Base-by-base conservation (phyloP, 2,797 vertebrate species). In the Poeciliopsis presidionis region DNA sequence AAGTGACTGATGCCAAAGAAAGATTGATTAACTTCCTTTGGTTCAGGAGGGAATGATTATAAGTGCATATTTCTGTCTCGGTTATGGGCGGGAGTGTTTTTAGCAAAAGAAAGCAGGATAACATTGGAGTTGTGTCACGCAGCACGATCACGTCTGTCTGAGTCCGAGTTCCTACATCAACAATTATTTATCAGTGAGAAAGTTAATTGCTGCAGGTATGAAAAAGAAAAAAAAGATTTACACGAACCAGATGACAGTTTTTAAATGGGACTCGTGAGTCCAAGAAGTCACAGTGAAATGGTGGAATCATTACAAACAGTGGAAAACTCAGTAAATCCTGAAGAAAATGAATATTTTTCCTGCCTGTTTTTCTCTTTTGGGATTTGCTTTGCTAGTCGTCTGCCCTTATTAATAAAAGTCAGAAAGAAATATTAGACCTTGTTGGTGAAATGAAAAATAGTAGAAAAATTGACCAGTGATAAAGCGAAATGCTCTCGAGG, bases 291-390 rank as follows among this genome's bases (percentile, higher is more conserved):
- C 59, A 81, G 87, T 41, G 39, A 88, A 46, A 90, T 90, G 91
- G 89, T 87, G 86, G 86, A 92, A 74, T 78, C 90, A 89, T 92
- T 86, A 91, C 78, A 70, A 51, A 45, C 55, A 2, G 75, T 76
- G 28, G 76, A 85, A 89, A 90, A 81, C 77, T 83, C 65, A 73
- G 78, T 77, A 81, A 84, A 80, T 88, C 76, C 87, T 73, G 82
- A 81, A 84, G 86, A 87, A 91, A 84, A 88, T 59, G 22, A 82
- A 80, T 69, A 45, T 78, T 84, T 53, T 85, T 81, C 85, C 84
- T 83, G 49, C 1, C 25, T 67, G 80, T 85, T 82, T 85, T 41
- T 76, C 76, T 55, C 46, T 73, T 61, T 63, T 13, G 51, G 28
- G 73, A 81, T 88, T 90, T 79, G 70, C 72, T 86, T 84, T 74